Percentiles rank a stretch among this genome's conserved stretches.
Conservation (phyloP, 2,888 invertebrate species). For the Willowsia nigromaculata region DNA sequence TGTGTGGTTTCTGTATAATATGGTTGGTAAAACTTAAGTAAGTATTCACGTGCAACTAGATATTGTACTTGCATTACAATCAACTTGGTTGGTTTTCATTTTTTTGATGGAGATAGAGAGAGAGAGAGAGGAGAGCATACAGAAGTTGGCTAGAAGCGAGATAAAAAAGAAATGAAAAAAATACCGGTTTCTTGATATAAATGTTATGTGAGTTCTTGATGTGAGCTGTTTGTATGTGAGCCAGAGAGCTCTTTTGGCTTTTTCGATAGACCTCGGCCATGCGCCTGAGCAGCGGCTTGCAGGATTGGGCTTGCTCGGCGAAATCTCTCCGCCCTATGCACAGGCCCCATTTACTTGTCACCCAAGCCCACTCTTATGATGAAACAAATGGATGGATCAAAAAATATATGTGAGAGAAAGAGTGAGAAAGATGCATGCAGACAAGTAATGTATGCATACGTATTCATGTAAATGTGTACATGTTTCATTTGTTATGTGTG, state of each 20-base stretch:
- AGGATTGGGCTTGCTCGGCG: constrained; percentile 72
- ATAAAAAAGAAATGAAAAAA: constrained; percentile 51
- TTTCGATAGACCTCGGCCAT: constrained; percentile 73
- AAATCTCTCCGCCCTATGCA: constrained; percentile 72
- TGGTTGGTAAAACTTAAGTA: not conserved
- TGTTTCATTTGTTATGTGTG: constrained; percentile 9
- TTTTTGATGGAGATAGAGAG: not conserved
- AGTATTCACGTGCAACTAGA: not conserved
- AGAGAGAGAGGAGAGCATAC: not conserved
- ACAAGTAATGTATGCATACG: not conserved
- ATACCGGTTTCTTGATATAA: constrained; percentile 67
- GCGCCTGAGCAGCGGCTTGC: constrained; percentile 71
- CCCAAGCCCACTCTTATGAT: constrained; percentile 67
- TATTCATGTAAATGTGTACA: constrained; percentile 50
- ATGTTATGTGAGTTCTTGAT: constrained; percentile 6
- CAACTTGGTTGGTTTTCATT: constrained; percentile 31
- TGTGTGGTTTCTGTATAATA: not conserved
- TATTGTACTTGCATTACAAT: not conserved
- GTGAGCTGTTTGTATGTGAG: not conserved
- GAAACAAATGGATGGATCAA: constrained; percentile 64
- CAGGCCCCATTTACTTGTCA: constrained; percentile 71
- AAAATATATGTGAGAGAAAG: not conserved
- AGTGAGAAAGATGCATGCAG: constrained; percentile 30
- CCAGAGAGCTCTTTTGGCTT: constrained; percentile 41
- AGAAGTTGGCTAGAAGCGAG: constrained; percentile 37